A percentile compares a stretch with the other conserved stretches of the same genome.
These are phyloP conservation scores for Heteromurus nitidus DNA, from an alignment of 2,888 invertebrate species.

Conservation along the genomic window DNA sequence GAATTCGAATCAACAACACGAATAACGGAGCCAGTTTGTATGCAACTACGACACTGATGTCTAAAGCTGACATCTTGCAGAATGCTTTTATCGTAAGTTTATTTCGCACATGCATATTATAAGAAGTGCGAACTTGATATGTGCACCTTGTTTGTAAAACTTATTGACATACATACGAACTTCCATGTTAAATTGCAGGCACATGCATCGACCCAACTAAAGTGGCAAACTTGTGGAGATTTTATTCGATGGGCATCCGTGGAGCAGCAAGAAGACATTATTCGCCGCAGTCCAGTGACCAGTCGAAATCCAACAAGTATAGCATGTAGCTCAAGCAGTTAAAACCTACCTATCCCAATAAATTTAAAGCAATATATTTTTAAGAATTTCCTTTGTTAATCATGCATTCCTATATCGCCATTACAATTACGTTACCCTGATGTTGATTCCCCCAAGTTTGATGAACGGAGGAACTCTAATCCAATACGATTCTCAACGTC, in stretches of 20 bases:
- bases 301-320: conserved; percentile 51
- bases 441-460: too few relatives aligned
- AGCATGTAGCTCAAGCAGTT: conserved; percentile 32
- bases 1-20: conserved; percentile 84
- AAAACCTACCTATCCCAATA: too few relatives aligned
- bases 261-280: conserved; percentile 59
- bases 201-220: conserved; percentile 70
- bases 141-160: background rate
- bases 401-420: conserved; percentile 9
- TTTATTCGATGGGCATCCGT: conserved; percentile 72
- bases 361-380: too few relatives aligned
- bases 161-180: background rate
- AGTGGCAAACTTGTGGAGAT: conserved; percentile 73
- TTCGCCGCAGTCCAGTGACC: conserved; percentile 55
- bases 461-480: too few relatives aligned
- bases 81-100: conserved; percentile 73
- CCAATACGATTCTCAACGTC: too few relatives aligned
- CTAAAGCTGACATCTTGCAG: conserved; percentile 71
- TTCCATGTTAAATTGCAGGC: conserved; percentile 62
- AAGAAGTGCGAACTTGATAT: background rate
- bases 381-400: too few relatives aligned
- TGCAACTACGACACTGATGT: conserved; percentile 66
- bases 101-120: too few relatives aligned
- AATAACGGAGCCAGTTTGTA: conserved; percentile 82
- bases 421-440: too few relatives aligned